Base-by-base conservation (phyloP, 2,888 invertebrate genomes). In the Tryphoninae sp. region DNA sequence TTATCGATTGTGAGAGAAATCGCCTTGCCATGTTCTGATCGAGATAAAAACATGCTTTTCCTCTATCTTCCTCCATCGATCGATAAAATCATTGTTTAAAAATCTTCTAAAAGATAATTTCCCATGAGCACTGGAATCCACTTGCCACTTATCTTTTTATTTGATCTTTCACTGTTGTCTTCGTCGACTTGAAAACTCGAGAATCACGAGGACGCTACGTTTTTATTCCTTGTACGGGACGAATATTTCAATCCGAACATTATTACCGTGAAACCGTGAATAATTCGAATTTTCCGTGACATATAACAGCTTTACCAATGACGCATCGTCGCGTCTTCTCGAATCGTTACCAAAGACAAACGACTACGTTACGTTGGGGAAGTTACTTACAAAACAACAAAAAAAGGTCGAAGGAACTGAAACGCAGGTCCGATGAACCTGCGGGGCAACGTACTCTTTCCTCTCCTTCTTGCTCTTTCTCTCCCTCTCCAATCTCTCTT, bases 351-450 rank as follows among this genome's bases (percentile, higher is more conserved):
- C 11, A 51, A 67, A 49, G 23, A 53, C n/a, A 65, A 67, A 59
- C 51, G 64, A 45, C 7, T 51, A 45, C 45, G 75, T 13, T 19
- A 59, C 22, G 40, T 53, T 33, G 19, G 33, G 42, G 61, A 72
- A 81, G 68, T 65, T 67, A 83, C 82, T 78, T 69, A 40, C n/a
- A 51, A 67, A 72, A 45, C n/a, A 42, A 19, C 33, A 26, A 22
- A 74, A 80, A 80, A 75, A 80, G 40, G 42, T 67, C 59, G 71
- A 73, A 76, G 64, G 62, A 65, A 80, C 59, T 33, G 72, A 19
- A 73, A 42, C 55, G 82, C 86, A 86, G 87, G 90, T 90, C 89
- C 89, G 88, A 90, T 90, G 90, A 91, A 90, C 90, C 89, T 89
- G 86, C 87, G 89, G 86, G 89, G 89, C 89, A 90, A 89, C 86